Percentiles rank a stretch among this genome's conserved stretches.
phyloP scores from a whole-genome alignment of 2,888 invertebrate species.

The Urechis unicinctus region DNA sequence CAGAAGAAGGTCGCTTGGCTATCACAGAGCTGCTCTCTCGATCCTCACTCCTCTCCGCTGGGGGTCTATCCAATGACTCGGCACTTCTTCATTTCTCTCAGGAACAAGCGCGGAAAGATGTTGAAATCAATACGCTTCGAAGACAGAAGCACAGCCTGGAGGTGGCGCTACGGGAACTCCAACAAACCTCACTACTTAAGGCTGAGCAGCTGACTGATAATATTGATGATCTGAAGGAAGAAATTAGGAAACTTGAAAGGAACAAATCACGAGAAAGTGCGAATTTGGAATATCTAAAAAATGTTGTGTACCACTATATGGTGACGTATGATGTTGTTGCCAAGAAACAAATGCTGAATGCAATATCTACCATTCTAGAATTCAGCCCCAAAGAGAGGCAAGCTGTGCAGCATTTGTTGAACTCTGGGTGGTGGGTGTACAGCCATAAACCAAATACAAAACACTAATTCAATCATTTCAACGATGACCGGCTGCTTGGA shows the following conservation, averaged over 20 bases:
- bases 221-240: constrained; percentile 57
- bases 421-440: constrained; percentile 16
- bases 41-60: constrained; percentile 2
- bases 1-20: constrained; percentile 12
- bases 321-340: constrained; percentile 65
- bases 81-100: constrained; percentile 73
- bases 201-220: constrained; percentile 52
- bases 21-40: constrained; percentile 11
- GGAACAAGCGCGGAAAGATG: constrained; percentile 72
- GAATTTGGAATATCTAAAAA: constrained; percentile 83
- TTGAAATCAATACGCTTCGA: constrained; percentile 68
- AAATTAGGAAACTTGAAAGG: constrained; percentile 50
- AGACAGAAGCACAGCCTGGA: constrained; percentile 63
- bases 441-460: too few relatives aligned
- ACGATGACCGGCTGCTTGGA: too few relatives aligned
- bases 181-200: constrained; percentile 43
- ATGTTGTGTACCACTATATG: constrained; percentile 77
- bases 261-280: constrained; percentile 68
- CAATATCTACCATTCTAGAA: constrained; percentile 77
- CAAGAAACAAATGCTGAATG: constrained; percentile 78
- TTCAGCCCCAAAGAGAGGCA: constrained; percentile 67
- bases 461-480: too few relatives aligned
- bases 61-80: constrained; percentile 22
- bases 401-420: constrained; percentile 6
- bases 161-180: constrained; percentile 56